Base-by-base conservation (phyloP, 2,888 invertebrate genomes). In the Drosophila basisetae region DNA sequence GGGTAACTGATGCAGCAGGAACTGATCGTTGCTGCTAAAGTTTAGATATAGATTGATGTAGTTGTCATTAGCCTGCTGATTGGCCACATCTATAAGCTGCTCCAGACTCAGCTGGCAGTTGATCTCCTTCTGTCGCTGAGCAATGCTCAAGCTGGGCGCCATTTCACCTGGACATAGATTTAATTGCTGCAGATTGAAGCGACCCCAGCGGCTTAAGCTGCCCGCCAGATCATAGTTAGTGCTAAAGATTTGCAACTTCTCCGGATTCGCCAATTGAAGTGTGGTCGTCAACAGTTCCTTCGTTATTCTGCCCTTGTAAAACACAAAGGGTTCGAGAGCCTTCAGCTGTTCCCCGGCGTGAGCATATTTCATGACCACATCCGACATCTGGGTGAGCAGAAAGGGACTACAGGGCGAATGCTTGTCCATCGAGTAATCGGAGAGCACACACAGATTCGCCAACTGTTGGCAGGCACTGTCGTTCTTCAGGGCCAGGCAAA, bases 371-470 rank as follows among this genome's bases (percentile, higher is more conserved):
- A 92, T 84, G 43, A 87, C 81, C 55, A 88, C 82, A 83, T 93
- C 93, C 2, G 92, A 91, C 56, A 93, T 91, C 73, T 94, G 93
- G 37, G 91, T 84, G 6, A 92, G 82, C 64, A 92, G 72, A 71
- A 94, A 93, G 22, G 92, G 74, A 41, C 91, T 92, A 73, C 94
- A 95, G 0, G 94, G 94, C 7, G 94, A 94, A 67, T 93, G 92
- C 69, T 94, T 93, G 22, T 94, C 94, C 76, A 94, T 94, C 22
- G 94, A 93, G 83, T 94, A 95, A 68, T 95, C 92, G 10, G 94
- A 94, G 65, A 96, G 91, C 0, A 95, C 94, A 85, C 96, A 96
- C 92, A 96, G 94, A 92, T 96, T 96, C 2, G 95, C 95, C 69
- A 96, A 92, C 71, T 95, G 94, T 92, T 96, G 95, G 84, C 96